Base-by-base conservation (phyloP, 2,797 vertebrate genomes). In the Parauchenoglanis ngamensis region DNA sequence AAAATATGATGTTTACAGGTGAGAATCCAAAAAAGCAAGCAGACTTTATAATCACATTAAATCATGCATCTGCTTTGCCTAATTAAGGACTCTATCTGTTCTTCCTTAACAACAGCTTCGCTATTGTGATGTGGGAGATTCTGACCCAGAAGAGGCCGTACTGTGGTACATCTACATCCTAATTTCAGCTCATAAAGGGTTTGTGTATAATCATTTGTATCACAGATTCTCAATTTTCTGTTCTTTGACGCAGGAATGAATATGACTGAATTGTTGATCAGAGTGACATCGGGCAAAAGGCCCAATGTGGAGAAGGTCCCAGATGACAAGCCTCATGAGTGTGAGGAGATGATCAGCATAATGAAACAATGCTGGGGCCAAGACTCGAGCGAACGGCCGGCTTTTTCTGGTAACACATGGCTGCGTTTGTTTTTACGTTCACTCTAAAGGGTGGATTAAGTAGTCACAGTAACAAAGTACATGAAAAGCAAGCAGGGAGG, bases 111-210 rank as follows among this genome's bases (percentile, higher is more conserved):
- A 78, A 84, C 81, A 98, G 97, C 93, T 98, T 97, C 52, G 94
- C 94, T 25, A 96, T 98, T 68, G 93, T 98, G 90, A 94, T 96
- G 84, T 98, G 97, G 97, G 97, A 98, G 94, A 95, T 97, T 40
- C 94, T 99, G 44, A 96, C 96, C 72, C 97, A 98, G 94, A 96
- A 96, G 93, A 98, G 97, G 86, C 95, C 96, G 0, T 95, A 96
- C 25, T 54, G 96, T 94, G 97, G 97, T 97, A 95, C 77, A 87
- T 87, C 84, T 86, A 3, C 75, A 89, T 90, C 0, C 86, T 86
- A 12, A 46, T 85, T 86, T 61, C 44, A 83, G 25, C 12, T 84
- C 15, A 19, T 11, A 12, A 23, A 52, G 17, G 0, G 15, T 35
- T 21, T 52, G n/a, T 2, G 59, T 77, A 8, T 54, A 13, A 77